Conservation (phyloP, 1,140 invertebrate genomes). For the Elysia chlorotica region DNA sequence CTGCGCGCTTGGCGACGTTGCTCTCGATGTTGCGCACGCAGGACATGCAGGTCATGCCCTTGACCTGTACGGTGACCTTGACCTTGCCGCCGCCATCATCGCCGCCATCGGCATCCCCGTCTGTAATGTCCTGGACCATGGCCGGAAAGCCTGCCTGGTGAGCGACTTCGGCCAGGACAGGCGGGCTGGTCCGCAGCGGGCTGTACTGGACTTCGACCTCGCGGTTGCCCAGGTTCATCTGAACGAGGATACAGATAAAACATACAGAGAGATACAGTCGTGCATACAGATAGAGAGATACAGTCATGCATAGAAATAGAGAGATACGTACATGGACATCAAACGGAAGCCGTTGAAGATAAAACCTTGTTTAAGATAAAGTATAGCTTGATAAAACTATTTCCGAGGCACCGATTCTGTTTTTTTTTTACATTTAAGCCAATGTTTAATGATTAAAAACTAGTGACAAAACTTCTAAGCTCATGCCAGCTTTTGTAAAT, state of each 20-base stretch:
- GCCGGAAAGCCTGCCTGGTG: conserved; percentile 58
- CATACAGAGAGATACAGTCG: background rate
- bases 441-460: background rate
- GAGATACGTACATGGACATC: background rate
- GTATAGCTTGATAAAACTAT: background rate
- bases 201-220: conserved; percentile 48
- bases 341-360: background rate
- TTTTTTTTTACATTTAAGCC: background rate
- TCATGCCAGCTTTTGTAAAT: no score
- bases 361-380: background rate
- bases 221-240: conserved; percentile 41
- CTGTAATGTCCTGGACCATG: conserved; percentile 26
- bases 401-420: background rate
- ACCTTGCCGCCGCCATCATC: background rate
- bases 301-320: background rate
- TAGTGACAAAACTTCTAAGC: no score
- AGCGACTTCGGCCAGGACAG: conserved; percentile 45
- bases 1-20: conserved; percentile 39
- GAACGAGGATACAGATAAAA: background rate
- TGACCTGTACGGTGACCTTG: conserved; percentile 20
- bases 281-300: background rate
- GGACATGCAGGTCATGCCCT: conserved; percentile 61
- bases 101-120: background rate
- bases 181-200: conserved; percentile 41
- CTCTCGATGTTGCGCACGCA: conserved; percentile 62